Percentiles rank a stretch among this genome's conserved stretches.
phyloP scores from a whole-genome alignment of 2,888 invertebrate species.

The Ecliptopera silaceata region DNA sequence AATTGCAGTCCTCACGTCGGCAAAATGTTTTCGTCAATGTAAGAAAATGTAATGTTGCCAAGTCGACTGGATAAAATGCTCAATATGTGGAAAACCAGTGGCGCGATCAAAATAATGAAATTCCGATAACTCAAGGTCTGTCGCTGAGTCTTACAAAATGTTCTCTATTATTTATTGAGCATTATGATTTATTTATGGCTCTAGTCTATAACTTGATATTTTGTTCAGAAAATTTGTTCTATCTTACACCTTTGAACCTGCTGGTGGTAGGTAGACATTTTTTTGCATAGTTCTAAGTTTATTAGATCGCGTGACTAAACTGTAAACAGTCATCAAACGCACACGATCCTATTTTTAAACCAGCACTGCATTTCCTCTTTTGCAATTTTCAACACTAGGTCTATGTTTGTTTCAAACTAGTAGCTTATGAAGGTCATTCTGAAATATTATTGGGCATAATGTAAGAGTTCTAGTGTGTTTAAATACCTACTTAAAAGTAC shows the following conservation, averaged over 20 bases:
- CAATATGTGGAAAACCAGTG: slow-evolving; percentile 35
- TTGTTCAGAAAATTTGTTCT: neutral
- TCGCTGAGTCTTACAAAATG: slow-evolving; percentile 17
- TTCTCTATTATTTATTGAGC: slow-evolving; percentile 12
- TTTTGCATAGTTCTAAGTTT: too few relatives aligned
- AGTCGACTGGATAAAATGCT: slow-evolving; percentile 31
- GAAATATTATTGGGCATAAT: neutral
- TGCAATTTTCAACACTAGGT: slow-evolving; percentile 23
- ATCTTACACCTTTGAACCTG: too few relatives aligned
- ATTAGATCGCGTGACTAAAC: slow-evolving; percentile 27
- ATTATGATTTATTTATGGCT: neutral
- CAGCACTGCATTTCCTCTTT: slow-evolving; percentile 32
- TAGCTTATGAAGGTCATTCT: neutral
- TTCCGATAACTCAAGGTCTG: slow-evolving; percentile 31
- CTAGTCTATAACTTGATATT: too few relatives aligned
- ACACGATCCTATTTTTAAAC: slow-evolving; percentile 27
- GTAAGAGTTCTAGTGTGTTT: neutral
- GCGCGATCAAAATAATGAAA: slow-evolving; percentile 32
- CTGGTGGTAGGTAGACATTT: too few relatives aligned
- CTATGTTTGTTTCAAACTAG: neutral
- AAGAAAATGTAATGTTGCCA: slow-evolving; percentile 19
- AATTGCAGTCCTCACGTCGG: neutral
- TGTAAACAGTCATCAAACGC: slow-evolving; percentile 9
- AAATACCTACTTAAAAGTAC: too few relatives aligned
- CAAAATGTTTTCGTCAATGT: slow-evolving; percentile 7